phyloP scores from a whole-genome alignment of 2,113 vertebrate genomes.

The Regulus satrapa region DNA sequence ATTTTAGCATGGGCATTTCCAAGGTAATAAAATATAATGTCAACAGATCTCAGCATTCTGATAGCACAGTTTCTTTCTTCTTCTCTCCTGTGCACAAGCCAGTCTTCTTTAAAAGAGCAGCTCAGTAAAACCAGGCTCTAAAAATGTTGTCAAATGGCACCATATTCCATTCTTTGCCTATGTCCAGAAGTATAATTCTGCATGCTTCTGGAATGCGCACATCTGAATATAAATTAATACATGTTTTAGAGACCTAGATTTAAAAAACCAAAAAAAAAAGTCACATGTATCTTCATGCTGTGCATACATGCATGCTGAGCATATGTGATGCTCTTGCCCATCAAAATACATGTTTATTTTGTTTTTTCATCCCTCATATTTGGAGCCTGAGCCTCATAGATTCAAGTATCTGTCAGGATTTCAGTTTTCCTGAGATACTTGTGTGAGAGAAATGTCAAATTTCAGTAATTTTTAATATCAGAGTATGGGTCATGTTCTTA shows the following conservation, averaged over 20 bases:
- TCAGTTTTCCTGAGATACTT: not conserved
- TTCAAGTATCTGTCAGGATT: not conserved
- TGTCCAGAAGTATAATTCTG: not conserved
- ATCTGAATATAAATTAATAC: not conserved
- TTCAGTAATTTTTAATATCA: not conserved
- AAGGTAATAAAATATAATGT: not conserved
- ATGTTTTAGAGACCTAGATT: not conserved
- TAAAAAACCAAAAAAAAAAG: not conserved
- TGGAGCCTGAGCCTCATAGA: not conserved
- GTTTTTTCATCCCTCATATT: not conserved
- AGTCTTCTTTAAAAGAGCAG: not conserved
- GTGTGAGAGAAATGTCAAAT: not conserved
- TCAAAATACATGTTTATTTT: not conserved
- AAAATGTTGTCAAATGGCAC: not conserved
- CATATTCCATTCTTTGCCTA: not conserved
- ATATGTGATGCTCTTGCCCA: not conserved
- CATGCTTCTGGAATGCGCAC: not conserved
- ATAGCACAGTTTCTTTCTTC: not conserved
- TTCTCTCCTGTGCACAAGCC: not conserved
- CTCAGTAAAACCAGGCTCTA: not conserved
- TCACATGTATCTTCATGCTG: accelerated
- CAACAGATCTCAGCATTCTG: not conserved
- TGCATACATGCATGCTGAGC: not conserved
- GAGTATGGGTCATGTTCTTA: not conserved
- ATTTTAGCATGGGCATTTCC: not conserved